Evolutionary conservation across 2,888 invertebrate genomes (phyloP), one percentile per base, ranked within the genome.

Genomic region (Gari tellinella): DNA sequence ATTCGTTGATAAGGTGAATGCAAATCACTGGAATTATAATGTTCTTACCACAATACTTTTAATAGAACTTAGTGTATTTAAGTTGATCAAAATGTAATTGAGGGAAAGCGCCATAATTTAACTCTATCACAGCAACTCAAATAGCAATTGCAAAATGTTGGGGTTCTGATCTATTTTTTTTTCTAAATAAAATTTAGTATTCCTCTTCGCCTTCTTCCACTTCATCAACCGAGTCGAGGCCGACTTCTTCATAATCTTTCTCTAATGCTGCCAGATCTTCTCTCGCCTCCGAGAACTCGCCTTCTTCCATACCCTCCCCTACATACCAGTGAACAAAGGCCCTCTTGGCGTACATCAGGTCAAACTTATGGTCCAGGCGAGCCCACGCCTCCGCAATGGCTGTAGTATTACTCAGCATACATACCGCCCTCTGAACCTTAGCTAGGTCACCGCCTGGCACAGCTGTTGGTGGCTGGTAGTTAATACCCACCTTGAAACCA

Each of bases 331-430:
- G 97, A 15, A 97, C 95, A 90, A 97, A 98, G 10, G 97, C 96
- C 69, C 96, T 94, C 90, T 96, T 96, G 68, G 94, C 93, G 87
- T 95, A 96, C 95, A 98, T 96, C 53, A 96, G 91, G 73, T 95
- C 95, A 90, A 95, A 97, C 91, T 97, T 97, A 84, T 94, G 94
- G 85, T 95, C 94, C 19, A 97, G 92, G 64, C 95, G 94, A 73
- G 95, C 95, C 95, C 97, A 97, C 55, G 97, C 97, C 88, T 96
- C 95, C n/a, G 95, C 95, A 88, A 97, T 97, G 84, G 97, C 97
- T 15, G 97, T 98, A 10, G 97, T 97, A 93, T 98, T 98, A 90
- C 96, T 95, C 60, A 97, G 93, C 95, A 97, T 97, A 72, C 96
- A 95, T 17, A 92, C 90, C 51, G 92, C 74, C 55, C 74, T 58